A percentile compares a stretch with the other conserved stretches of the same genome.
Conservation (phyloP, 2,888 invertebrate species). For the Eupithecia subfuscata region DNA sequence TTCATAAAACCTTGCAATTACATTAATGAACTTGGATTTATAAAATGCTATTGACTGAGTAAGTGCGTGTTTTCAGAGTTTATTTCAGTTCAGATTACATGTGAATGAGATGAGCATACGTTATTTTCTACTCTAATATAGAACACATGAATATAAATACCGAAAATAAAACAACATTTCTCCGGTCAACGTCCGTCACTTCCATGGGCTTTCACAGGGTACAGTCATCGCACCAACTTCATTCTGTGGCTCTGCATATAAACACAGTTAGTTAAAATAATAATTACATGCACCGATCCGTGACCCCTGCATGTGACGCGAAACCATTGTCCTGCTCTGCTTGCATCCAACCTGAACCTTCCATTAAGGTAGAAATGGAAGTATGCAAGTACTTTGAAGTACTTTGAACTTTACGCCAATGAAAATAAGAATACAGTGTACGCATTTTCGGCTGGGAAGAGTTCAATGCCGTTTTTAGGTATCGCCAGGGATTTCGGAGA, state of each 20-base stretch:
- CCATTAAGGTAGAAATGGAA: conserved; percentile 18
- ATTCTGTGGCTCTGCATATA: conserved; percentile 26
- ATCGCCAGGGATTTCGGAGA: conserved; percentile 25
- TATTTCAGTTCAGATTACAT: conserved; percentile 6
- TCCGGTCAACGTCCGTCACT: conserved; percentile 44
- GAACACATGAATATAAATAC: conserved; percentile 31
- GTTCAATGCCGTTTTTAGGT: conserved; percentile 52
- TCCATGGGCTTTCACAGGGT: conserved; percentile 43
- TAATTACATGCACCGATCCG: conserved; percentile 58
- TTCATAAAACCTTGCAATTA: neutral
- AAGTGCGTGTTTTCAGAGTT: neutral
- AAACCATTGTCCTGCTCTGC: conserved; percentile 63
- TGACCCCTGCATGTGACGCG: conserved; percentile 61
- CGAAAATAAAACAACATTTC: conserved; percentile 41
- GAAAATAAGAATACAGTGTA: conserved; percentile 36
- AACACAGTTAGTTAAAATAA: conserved; percentile 53
- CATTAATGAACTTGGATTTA: neutral
- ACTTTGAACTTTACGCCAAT: conserved; percentile 40
- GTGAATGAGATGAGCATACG: conserved; percentile 8
- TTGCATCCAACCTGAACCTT: conserved; percentile 64
- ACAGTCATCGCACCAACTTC: conserved; percentile 40
- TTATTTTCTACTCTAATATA: conserved; percentile 24
- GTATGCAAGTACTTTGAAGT: conserved; percentile 34
- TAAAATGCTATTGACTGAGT: neutral
- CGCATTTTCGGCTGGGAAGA: conserved; percentile 39